phyloP scores from a whole-genome alignment of 2,113 vertebrate genomes.

The Dromiciops gliroides region DNA sequence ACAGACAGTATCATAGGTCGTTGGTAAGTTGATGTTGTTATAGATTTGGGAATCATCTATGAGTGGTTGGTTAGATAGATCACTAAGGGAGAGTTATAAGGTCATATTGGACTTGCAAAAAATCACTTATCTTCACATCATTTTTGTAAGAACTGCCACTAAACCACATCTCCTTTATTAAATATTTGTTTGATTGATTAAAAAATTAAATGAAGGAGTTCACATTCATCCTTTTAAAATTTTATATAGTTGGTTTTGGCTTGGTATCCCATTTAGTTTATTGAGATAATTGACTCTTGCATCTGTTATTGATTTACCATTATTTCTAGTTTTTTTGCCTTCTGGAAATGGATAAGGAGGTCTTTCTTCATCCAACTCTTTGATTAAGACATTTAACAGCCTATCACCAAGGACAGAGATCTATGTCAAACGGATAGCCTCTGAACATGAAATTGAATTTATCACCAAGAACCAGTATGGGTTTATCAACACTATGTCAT shows the following conservation, averaged over 20 bases:
- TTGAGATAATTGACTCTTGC: background rate
- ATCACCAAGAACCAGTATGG: background rate
- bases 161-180: background rate
- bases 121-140: background rate
- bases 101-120: background rate
- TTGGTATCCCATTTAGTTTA: background rate
- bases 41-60: background rate
- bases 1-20: background rate
- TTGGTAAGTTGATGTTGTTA: background rate
- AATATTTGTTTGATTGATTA: background rate
- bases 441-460: background rate
- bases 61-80: background rate
- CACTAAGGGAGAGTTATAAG: background rate
- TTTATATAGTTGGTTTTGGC: background rate
- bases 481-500: background rate
- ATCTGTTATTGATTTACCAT: background rate
- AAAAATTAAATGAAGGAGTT: background rate
- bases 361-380: background rate
- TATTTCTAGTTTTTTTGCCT: background rate
- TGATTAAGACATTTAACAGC: background rate
- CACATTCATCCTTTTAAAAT: background rate
- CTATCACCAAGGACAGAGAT: background rate
- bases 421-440: background rate
- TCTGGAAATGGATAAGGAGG: background rate
- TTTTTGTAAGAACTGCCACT: background rate